A percentile compares a stretch with the other conserved stretches of the same genome.
Conservation (phyloP, 2,797 vertebrate genomes). For the Tragopan temminckii region DNA sequence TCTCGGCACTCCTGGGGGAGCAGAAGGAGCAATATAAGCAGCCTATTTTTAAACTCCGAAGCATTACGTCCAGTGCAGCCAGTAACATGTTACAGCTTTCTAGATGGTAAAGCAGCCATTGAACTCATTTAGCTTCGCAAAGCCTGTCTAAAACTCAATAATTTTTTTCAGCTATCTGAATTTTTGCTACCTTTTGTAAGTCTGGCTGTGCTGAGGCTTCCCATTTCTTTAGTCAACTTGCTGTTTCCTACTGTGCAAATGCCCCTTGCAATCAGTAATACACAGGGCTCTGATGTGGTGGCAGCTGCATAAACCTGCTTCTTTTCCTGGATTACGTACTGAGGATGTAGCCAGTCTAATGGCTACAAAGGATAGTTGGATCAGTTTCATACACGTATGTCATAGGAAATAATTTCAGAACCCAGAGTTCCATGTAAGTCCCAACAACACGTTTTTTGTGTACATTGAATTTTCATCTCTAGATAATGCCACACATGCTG, state of each 20-base stretch:
- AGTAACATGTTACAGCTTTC: background rate
- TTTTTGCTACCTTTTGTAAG: slow-evolving; percentile 1
- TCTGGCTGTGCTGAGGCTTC: background rate
- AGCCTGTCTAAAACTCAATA: background rate
- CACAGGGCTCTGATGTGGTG: background rate
- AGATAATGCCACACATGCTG: fast-evolving
- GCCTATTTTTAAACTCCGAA: slow-evolving; percentile 23
- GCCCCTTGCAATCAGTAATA: background rate
- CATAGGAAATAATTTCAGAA: background rate
- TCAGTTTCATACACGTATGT: background rate
- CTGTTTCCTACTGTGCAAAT: fast-evolving
- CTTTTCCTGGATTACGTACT: background rate
- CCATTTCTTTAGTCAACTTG: background rate
- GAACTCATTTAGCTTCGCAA: slow-evolving; percentile 11
- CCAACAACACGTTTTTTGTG: fast-evolving
- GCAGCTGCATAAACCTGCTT: background rate
- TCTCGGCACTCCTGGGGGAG: slow-evolving; percentile 11
- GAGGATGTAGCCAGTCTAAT: background rate
- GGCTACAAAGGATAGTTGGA: background rate
- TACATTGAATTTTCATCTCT: fast-evolving
- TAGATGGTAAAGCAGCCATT: background rate
- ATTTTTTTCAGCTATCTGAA: background rate
- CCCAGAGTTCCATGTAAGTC: background rate
- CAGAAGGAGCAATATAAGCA: slow-evolving; percentile 33
- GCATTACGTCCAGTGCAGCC: background rate